phyloP scores from a whole-genome alignment of 1,140 invertebrate species.

The Phenacoccus solenopsis region DNA sequence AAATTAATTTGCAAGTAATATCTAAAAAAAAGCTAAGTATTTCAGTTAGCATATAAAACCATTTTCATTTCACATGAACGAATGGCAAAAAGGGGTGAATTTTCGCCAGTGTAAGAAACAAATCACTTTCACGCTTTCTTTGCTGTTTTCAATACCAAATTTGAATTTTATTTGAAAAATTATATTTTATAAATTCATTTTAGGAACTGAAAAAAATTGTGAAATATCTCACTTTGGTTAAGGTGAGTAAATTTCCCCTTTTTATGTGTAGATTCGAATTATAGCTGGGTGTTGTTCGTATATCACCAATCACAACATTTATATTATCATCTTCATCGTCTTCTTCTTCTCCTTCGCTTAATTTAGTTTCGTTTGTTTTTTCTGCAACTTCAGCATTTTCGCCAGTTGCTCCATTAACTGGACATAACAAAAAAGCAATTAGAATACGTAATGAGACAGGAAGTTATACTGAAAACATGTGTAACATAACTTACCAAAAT shows the following conservation, averaged over 20 bases:
- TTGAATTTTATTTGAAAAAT: too few species aligned
- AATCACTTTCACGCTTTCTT: not conserved
- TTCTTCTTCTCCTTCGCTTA: conserved; percentile 5
- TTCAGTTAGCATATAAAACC: too few species aligned
- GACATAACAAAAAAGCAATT: too few species aligned
- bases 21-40: too few species aligned
- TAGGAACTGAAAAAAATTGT: too few species aligned
- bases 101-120: too few species aligned
- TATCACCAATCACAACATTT: not conserved
- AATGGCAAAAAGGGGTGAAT: too few species aligned
- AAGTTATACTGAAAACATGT: too few species aligned
- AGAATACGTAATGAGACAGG: too few species aligned
- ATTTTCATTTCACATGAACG: too few species aligned
- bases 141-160: too few species aligned
- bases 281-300: not conserved
- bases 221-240: conserved; percentile 1
- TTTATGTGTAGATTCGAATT: conserved; percentile 1
- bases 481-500: not conserved
- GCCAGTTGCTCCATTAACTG: not conserved
- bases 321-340: conserved; percentile 11
- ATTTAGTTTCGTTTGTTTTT: not conserved
- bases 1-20: not conserved
- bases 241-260: not conserved
- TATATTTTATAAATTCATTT: not conserved
- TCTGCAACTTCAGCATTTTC: not conserved